phyloP scores from a whole-genome alignment of 2,888 invertebrate species.

The Nycteola revayana region DNA sequence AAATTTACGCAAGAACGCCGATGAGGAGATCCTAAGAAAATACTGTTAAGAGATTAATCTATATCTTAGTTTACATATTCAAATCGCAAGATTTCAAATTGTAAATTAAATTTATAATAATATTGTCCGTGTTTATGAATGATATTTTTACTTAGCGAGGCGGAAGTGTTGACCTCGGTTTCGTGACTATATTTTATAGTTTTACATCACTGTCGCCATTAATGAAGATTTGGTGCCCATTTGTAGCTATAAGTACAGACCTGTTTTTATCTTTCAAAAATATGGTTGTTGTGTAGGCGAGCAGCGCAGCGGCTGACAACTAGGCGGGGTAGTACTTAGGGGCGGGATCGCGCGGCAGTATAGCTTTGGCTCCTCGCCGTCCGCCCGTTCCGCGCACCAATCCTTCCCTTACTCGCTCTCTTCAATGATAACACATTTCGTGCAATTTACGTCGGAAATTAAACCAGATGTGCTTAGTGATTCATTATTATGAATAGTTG shows the following conservation, averaged over 20 bases:
- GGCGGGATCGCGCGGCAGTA: constrained; percentile 69
- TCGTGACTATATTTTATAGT: too few species aligned
- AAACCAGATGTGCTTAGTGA: constrained; percentile 46
- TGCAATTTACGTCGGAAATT: constrained; percentile 33
- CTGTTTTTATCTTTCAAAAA: constrained; percentile 52
- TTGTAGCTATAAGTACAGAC: constrained; percentile 23
- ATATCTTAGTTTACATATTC: constrained; percentile 19
- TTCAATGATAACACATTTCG: constrained; percentile 40
- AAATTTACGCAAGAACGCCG: constrained; percentile 20
- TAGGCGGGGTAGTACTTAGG: constrained; percentile 65
- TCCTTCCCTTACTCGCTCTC: constrained; percentile 23
- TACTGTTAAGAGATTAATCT: constrained; percentile 17
- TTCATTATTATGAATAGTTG: constrained; percentile 43
- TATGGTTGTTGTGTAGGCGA: constrained; percentile 56
- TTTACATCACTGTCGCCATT: constrained; percentile 23
- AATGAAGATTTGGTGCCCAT: constrained; percentile 24
- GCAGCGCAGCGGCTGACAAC: constrained; percentile 35
- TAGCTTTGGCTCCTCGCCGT: constrained; percentile 58
- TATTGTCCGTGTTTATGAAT: too few species aligned
- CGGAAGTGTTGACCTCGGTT: too few species aligned
- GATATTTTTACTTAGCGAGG: too few species aligned
- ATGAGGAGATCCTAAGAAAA: constrained; percentile 10
- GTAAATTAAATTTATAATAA: too few species aligned
- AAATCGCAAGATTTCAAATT: too few species aligned
- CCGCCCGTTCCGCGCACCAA: constrained; percentile 53